phyloP scores from a whole-genome alignment of 2,797 vertebrate species.

The Neosilurus hyrtlii region DNA sequence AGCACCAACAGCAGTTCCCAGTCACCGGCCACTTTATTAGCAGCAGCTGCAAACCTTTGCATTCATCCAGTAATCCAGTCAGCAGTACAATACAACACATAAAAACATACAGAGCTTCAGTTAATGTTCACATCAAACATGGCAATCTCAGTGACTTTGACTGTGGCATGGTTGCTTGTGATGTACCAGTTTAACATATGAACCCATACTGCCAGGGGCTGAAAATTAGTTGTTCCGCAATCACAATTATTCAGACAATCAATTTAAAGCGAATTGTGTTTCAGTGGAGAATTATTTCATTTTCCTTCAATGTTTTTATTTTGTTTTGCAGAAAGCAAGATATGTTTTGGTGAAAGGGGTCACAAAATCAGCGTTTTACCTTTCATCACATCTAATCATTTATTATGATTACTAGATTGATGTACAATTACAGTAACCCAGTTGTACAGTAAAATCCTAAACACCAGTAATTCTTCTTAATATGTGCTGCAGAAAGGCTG shows the following conservation, averaged over 20 bases:
- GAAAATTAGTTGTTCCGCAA: neutral
- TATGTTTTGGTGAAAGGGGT: neutral
- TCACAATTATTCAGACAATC: neutral
- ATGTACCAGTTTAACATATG: too few species aligned
- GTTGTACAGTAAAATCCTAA: neutral
- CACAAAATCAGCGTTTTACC: neutral
- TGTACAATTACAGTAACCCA: neutral
- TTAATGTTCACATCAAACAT: neutral
- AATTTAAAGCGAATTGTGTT: neutral
- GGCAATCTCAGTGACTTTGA: neutral
- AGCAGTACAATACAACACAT: neutral
- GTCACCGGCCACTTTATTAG: neutral
- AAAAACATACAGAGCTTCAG: neutral
- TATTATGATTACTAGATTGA: neutral
- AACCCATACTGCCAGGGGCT: neutral
- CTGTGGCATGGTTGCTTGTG: neutral
- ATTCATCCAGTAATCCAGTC: neutral
- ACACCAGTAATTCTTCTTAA: neutral
- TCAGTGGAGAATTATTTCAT: neutral
- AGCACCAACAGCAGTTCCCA: neutral
- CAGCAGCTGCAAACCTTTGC: neutral
- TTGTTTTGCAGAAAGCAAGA: neutral
- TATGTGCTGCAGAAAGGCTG: neutral
- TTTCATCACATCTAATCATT: neutral
- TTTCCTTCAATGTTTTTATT: too few species aligned